Base-by-base conservation (phyloP, 2,113 vertebrate species). In the Ptilonorhynchus violaceus region DNA sequence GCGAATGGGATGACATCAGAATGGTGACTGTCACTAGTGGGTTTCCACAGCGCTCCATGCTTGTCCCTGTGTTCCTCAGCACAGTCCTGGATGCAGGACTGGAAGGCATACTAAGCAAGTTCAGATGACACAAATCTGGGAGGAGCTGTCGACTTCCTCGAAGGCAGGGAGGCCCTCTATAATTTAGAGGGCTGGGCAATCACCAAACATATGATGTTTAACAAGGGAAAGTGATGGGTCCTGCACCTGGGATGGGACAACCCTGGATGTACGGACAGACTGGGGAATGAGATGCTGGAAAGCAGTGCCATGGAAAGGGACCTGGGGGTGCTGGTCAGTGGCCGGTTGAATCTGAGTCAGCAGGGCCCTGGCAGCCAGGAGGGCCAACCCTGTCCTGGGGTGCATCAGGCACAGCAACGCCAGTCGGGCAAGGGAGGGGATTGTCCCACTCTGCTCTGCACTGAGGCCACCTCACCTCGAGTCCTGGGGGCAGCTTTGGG, bases 81-180 rank as follows among this genome's bases (percentile, higher is more conserved):
- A 22, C 42, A 42, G 42, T 42, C 13, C 22, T 41, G 30, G 10
- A 24, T 12, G 12, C 19, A 56, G 42, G 12, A 39, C 15, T 49
- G 23, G 19, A 17, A 75, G 15, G 24, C 12, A n/a, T n/a, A 56
- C 13, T 49, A 8, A 66, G 15, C n/a, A 49, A 49, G 35, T 30
- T 66, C 5, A 47, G 23, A 24, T n/a, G 6, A n/a, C 24, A 13
- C 15, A 41, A n/a, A 56, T 4, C 15, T 35, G 8, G 24, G 35
- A 49, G 15, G 8, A 56, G 24, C 15, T 56, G 18, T 39, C 64
- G 28, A 64, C 18, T 28, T n/a, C 18, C 23, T n/a, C 1, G 0
- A 41, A 13, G 23, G 4, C 30, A 39, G n/a, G 18, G n/a, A 47
- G 41, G 41, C 6, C 30, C n/a, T n/a, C 0, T 0, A 20, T 3